Evolutionary conservation across 2,797 vertebrate species (phyloP), one percentile per base, ranked within the genome.

Genomic region (Pangasius larnaudii): DNA sequence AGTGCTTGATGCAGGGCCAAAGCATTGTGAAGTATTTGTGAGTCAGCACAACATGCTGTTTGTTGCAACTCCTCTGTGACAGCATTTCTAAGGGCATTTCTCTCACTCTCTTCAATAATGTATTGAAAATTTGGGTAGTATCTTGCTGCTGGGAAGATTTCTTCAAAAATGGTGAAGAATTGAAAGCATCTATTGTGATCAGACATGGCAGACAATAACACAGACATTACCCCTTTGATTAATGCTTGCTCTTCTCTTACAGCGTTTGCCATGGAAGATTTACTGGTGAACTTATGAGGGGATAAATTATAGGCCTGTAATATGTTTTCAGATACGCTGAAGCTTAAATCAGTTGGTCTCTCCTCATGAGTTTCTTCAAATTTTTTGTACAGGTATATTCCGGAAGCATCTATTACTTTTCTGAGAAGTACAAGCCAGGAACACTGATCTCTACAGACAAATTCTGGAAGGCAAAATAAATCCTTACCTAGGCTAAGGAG

Each of bases 401-500:
- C 91, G 86, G 95, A 96, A 7, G 91, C 87, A 75, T 92, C 83
- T 1, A 97, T 93, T 5, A 97, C 91, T 74, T 94, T 96, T 88
- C 90, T 94, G 56, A 97, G 93, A 56, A 97, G 67, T 7, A 93
- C 89, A 39, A 96, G 92, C 93, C 89, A 94, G 86, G 93, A 93
- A 84, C 91, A 92, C 33, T 91, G 86, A 65, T 92, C 36, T 33
- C 89, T 58, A 49, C 65, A 88, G 85, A 93, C 86, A 86, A 89
- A 93, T 51, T 93, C 91, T 30, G 95, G 92, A 39, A 96, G 90
- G 71, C 95, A 94, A 16, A 85, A 88, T 3, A 93, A 95, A 90
- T 97, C 95, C 74, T 89, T 90, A 71, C 96, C 95, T 39, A 97
- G 75, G 63, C 87, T 92, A 30, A 98, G 92, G 65, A 98, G 94